Percentiles rank a stretch among this genome's conserved stretches.
These are phyloP conservation scores for Nemurella pictetii DNA, from an alignment of 2,888 invertebrate species.

Conservation along the genomic window DNA sequence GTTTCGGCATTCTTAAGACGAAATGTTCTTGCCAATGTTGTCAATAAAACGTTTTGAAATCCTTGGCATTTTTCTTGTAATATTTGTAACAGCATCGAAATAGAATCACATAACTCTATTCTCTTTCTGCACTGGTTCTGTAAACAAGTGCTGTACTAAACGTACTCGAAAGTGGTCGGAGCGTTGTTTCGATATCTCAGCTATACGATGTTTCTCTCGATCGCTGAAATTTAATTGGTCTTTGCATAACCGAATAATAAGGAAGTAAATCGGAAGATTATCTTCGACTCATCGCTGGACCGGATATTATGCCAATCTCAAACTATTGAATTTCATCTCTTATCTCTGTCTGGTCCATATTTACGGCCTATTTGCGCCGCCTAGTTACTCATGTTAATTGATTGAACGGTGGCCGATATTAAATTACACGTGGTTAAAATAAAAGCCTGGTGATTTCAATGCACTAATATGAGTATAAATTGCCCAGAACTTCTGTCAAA, in stretches of 20 bases:
- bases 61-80: background rate
- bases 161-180: background rate
- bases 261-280: background rate
- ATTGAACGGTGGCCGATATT: background rate
- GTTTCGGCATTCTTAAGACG: background rate
- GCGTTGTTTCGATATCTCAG: background rate
- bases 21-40: background rate
- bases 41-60: background rate
- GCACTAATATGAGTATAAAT: background rate
- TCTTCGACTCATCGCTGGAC: background rate
- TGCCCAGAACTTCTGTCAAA: too few relatives aligned
- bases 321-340: background rate
- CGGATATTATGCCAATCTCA: background rate
- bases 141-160: background rate
- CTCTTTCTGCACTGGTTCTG: background rate
- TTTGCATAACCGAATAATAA: background rate
- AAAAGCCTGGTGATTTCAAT: background rate
- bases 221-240: background rate
- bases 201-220: background rate
- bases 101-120: too few relatives aligned
- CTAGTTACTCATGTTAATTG: background rate
- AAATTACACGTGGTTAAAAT: background rate
- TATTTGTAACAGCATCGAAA: background rate
- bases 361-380: background rate
- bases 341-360: background rate